Percentiles rank a stretch among this genome's conserved stretches.
Evolutionary conservation across 2,113 vertebrate species (phyloP).

Genomic region (Macrotis lagotis): DNA sequence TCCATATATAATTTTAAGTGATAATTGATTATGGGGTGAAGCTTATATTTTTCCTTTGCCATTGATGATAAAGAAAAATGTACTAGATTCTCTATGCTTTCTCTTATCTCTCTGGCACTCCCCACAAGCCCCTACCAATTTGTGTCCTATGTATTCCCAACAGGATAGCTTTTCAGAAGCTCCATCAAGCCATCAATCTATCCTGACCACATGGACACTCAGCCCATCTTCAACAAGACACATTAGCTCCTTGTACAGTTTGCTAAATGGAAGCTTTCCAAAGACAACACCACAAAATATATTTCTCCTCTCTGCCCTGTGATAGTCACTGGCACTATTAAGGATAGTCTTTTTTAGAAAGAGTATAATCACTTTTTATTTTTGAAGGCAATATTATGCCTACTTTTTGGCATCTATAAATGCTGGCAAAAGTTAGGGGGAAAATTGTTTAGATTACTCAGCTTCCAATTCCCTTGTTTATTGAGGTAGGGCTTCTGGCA

Average conservation of each 20-base stretch:
- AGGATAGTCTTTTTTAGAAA: constrained; percentile 78
- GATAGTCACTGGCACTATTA: constrained; percentile 75
- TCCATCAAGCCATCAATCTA: constrained; percentile 46
- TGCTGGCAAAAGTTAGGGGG: constrained; percentile 63
- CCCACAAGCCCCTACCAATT: constrained; percentile 26
- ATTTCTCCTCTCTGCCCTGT: constrained; percentile 63
- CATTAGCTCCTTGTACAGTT: constrained; percentile 68
- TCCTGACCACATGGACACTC: constrained; percentile 42
- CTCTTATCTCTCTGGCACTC: constrained; percentile 36
- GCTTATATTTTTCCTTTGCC: neutral
- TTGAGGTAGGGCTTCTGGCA: constrained; percentile 63
- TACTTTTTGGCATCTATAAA: constrained; percentile 77
- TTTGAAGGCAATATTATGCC: constrained; percentile 78
- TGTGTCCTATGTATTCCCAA: constrained; percentile 14
- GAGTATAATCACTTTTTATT: constrained; percentile 85
- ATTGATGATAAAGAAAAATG: neutral
- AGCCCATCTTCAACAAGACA: constrained; percentile 50
- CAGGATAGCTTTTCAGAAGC: constrained; percentile 26
- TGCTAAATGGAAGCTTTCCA: constrained; percentile 77
- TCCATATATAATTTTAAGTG: constrained; percentile 44
- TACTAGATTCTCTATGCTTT: constrained; percentile 18
- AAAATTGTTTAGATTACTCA: constrained; percentile 74
- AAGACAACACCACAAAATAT: constrained; percentile 81
- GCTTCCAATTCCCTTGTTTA: constrained; percentile 73
- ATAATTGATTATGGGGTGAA: neutral